Base-by-base conservation (phyloP, 1,140 invertebrate species). In the Paralvinella palmiformis region DNA sequence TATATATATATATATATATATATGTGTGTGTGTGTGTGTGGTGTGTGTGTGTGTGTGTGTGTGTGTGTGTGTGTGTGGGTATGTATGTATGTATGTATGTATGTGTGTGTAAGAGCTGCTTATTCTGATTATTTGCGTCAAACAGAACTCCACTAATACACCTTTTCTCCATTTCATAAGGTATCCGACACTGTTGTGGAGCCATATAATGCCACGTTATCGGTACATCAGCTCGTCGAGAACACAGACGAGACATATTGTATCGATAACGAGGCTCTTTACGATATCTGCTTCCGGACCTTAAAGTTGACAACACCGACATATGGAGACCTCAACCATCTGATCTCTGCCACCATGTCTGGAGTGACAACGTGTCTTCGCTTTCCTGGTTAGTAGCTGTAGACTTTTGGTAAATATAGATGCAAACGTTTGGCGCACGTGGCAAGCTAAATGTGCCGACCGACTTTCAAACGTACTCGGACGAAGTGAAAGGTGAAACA, bases 121-220 rank as follows among this genome's bases (percentile, higher is more conserved):
- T 62, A 32, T 35, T 31, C 15, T 65, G 50, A 5, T 52, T 52
- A 32, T 60, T 27, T 15, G 53, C 44, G 48, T 59, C 48, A 41
- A 41, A 52, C n/a, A 52, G 36, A 24, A 55, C 59, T 10, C 22
- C 52, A 36, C 48, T 32, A 58, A 55, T 17, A 45, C 56, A 5
- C 45, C 29, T 1, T 41, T 48, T 5, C 32, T 56, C 29, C 50
- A 24, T 2, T 22, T 59, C 1, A 41, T 6, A n/a, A 91, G 81
- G 91, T 88, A 27, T 68, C 56, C 15, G 88, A 90, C 71, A 89
- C 88, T 0, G 88, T 90, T 2, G 88, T 90, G 0, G 88, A 90
- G 69, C 88, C 88, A 0, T 90, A 90, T 81, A 90, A 90, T 73
- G 86, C 87, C 0, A 88, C 86, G 0, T 72, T 79, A 35, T 59